These are phyloP conservation scores for Nyctibius bracteatus DNA, from an alignment of 2,113 vertebrate genomes.

Conservation along the genomic window DNA sequence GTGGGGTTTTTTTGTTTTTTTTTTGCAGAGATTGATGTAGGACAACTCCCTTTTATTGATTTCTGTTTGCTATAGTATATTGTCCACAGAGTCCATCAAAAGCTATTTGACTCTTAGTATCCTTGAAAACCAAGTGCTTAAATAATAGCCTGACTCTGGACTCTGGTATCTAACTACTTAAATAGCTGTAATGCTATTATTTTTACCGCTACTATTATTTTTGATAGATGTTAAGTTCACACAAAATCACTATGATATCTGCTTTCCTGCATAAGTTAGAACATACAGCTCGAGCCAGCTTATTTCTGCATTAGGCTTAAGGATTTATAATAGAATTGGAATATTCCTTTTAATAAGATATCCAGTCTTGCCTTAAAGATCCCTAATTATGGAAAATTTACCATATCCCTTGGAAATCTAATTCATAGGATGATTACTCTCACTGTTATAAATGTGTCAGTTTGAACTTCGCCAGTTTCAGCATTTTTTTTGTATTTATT, in stretches of 20 bases:
- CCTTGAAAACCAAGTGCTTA: background rate
- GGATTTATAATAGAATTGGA: background rate
- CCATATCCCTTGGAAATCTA: background rate
- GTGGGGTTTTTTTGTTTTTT: background rate
- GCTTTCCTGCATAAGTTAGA: background rate
- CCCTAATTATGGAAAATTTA: background rate
- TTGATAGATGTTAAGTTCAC: background rate
- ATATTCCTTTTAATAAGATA: slow-evolving; percentile 4
- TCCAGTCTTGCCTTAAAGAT: background rate
- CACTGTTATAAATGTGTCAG: background rate
- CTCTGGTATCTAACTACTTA: background rate
- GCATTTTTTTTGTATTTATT: background rate
- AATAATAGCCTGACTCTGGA: background rate
- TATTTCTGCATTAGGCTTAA: background rate
- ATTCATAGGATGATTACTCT: background rate
- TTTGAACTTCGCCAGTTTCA: background rate
- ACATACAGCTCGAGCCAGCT: background rate
- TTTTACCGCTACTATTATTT: background rate
- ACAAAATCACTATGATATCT: background rate
- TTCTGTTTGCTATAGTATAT: background rate
- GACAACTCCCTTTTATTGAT: background rate
- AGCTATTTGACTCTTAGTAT: background rate
- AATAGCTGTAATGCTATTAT: background rate
- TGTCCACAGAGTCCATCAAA: background rate
- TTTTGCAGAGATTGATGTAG: background rate